phyloP scores from a whole-genome alignment of 2,888 invertebrate genomes.

The Chesias legatella region DNA sequence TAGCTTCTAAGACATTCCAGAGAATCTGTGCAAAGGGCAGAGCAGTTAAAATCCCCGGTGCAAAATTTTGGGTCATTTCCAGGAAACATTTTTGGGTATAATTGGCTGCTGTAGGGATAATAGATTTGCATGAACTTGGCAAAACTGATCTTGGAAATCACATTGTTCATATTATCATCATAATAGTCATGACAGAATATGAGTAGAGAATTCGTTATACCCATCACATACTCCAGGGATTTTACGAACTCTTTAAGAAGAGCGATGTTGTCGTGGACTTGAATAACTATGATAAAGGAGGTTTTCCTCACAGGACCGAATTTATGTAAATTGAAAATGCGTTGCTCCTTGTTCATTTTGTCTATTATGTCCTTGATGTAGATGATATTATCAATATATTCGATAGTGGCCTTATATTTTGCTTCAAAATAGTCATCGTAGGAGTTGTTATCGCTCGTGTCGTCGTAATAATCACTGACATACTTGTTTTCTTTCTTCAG shows the following conservation, averaged over 20 bases:
- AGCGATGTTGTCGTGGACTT: conserved; percentile 38
- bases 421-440: conserved; percentile 19
- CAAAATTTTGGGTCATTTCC: conserved; percentile 41
- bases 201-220: conserved; percentile 37
- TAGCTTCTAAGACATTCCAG: neutral
- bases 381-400: conserved; percentile 19
- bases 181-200: conserved; percentile 41
- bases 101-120: conserved; percentile 42
- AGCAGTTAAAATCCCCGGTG: conserved; percentile 35
- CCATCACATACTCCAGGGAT: conserved; percentile 34
- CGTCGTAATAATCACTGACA: conserved; percentile 20
- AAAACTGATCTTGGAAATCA: conserved; percentile 29
- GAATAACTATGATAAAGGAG: conserved; percentile 40
- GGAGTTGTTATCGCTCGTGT: conserved; percentile 14
- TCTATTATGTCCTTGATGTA: conserved; percentile 32
- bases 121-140: conserved; percentile 45
- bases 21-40: neutral
- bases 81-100: conserved; percentile 45
- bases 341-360: conserved; percentile 34
- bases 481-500: conserved; percentile 27
- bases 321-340: conserved; percentile 28
- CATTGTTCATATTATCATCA: conserved; percentile 30
- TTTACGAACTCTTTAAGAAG: conserved; percentile 37
- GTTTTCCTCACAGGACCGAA: conserved; percentile 14
- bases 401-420: conserved; percentile 10